Evolutionary conservation across 2,888 invertebrate genomes (phyloP).

Genomic region (Escarpia spicata): DNA sequence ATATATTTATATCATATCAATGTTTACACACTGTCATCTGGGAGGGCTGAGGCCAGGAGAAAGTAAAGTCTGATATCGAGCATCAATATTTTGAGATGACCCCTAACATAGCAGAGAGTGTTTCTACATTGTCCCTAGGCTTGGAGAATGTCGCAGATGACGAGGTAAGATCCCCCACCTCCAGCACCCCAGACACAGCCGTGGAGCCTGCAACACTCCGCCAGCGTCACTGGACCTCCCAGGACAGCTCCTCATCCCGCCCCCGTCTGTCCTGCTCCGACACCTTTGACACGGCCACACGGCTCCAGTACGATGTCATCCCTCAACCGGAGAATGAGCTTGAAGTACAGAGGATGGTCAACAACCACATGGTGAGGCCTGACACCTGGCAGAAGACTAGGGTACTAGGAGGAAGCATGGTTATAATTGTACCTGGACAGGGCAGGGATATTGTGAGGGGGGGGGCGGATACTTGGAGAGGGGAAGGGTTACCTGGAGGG

Average conservation of each 20-base stretch:
- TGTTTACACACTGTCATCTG: too few species aligned
- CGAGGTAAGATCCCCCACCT: not conserved
- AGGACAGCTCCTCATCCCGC: not conserved
- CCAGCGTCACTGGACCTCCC: not conserved
- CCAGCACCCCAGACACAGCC: not conserved
- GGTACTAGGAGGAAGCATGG: too few species aligned
- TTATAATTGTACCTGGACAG: too few species aligned
- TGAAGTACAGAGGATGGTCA: conserved; percentile 55
- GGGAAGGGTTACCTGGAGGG: too few species aligned
- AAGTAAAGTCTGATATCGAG: too few species aligned
- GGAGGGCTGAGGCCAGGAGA: too few species aligned
- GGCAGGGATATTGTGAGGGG: too few species aligned
- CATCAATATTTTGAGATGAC: not conserved
- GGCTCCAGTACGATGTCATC: conserved; percentile 34
- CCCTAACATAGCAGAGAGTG: too few species aligned
- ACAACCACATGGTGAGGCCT: conserved; percentile 53
- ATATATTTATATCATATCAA: too few species aligned
- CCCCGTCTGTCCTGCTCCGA: not conserved
- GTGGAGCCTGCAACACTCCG: not conserved
- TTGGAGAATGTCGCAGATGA: not conserved
- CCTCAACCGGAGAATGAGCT: conserved; percentile 52
- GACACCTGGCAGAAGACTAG: not conserved
- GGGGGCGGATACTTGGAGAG: too few species aligned
- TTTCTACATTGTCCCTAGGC: not conserved
- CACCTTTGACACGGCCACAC: not conserved